phyloP scores from a whole-genome alignment of 2,888 invertebrate species.

The Augochlorella aurata region DNA sequence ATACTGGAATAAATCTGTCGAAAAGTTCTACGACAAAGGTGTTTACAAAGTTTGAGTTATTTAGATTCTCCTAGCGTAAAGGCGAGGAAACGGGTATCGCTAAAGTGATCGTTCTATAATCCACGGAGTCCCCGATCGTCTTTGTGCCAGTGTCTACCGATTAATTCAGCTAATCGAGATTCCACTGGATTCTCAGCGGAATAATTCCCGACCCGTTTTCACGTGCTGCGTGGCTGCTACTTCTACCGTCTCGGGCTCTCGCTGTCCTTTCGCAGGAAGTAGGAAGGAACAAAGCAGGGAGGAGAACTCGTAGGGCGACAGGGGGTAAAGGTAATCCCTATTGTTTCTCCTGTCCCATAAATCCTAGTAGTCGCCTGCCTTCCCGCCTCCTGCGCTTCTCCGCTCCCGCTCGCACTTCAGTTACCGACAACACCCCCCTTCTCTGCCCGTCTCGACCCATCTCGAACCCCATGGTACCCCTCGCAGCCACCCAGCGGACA shows the following conservation, averaged over 20 bases:
- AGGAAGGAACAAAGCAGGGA: constrained; percentile 55
- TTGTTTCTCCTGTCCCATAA: constrained; percentile 77
- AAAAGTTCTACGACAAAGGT: neutral
- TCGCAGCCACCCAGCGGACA: constrained; percentile 31
- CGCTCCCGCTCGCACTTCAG: constrained; percentile 49
- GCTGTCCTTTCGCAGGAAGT: constrained; percentile 53
- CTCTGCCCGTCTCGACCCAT: neutral
- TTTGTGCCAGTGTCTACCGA: neutral
- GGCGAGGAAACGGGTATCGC: neutral
- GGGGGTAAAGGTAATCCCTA: constrained; percentile 70
- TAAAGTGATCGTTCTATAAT: neutral
- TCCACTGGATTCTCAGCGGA: constrained; percentile 24
- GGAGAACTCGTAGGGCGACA: constrained; percentile 19
- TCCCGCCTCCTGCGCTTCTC: constrained; percentile 51
- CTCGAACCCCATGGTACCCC: neutral
- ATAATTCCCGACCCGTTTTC: constrained; percentile 58
- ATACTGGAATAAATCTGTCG: neutral
- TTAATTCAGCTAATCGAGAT: constrained; percentile 16
- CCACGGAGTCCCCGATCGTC: neutral
- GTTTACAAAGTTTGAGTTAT: neutral
- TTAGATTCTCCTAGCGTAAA: neutral
- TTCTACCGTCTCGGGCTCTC: constrained; percentile 60
- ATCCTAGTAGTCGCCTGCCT: constrained; percentile 66
- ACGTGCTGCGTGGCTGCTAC: constrained; percentile 41
- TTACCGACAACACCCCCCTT: constrained; percentile 48